These are phyloP conservation scores for Aphodius granarius DNA, from an alignment of 2,888 invertebrate genomes.

Conservation along the genomic window DNA sequence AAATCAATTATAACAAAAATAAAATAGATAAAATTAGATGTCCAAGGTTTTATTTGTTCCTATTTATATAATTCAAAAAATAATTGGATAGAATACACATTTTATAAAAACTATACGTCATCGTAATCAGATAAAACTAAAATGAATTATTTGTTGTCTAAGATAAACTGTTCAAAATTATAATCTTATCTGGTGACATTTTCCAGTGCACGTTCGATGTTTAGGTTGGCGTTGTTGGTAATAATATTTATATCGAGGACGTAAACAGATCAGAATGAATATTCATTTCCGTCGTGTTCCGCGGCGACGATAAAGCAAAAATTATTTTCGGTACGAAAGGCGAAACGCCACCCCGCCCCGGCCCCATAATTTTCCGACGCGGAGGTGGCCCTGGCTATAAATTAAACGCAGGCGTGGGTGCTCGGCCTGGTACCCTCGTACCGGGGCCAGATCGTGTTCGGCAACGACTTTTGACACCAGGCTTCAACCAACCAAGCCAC, in stretches of 20 bases:
- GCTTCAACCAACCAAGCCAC: not conserved
- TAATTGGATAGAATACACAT: too few species aligned
- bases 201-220: too few species aligned
- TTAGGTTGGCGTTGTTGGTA: not conserved
- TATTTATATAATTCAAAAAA: too few species aligned
- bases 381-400: conserved; percentile 1
- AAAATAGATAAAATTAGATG: too few species aligned
- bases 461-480: conserved; percentile 5
- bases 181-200: too few species aligned
- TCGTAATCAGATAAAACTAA: too few species aligned
- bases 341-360: not conserved
- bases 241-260: not conserved
- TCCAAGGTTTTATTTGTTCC: too few species aligned
- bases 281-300: conserved; percentile 1
- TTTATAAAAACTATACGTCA: too few species aligned
- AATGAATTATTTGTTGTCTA: too few species aligned
- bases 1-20: too few species aligned
- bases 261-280: not conserved
- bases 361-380: not conserved
- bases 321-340: not conserved
- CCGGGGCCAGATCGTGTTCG: not conserved
- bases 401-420: not conserved
- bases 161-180: too few species aligned
- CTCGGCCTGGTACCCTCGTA: not conserved
- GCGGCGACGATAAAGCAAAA: conserved; percentile 2